Evolutionary conservation across 2,888 invertebrate species (phyloP).

Genomic region (Diarsia mendica): DNA sequence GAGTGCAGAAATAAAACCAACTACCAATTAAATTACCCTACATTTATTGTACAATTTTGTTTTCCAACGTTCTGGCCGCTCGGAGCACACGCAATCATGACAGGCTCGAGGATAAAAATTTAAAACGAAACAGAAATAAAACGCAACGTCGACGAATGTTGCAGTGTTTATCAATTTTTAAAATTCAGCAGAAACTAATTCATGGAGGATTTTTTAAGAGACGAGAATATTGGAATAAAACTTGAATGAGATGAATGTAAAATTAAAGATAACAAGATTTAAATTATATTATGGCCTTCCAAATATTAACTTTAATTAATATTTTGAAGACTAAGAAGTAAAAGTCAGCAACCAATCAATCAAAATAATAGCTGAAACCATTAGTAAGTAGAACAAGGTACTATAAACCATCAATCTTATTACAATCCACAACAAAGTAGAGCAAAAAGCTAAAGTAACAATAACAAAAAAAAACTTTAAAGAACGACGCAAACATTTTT

Average conservation of each 20-base stretch:
- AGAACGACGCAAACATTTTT: conserved; percentile 10
- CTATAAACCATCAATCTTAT: conserved; percentile 12
- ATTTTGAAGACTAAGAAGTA: background rate
- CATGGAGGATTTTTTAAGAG: background rate
- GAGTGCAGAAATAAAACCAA: conserved; percentile 55
- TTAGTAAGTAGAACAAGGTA: conserved; percentile 6
- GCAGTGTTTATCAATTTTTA: conserved; percentile 23
- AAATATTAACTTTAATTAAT: background rate
- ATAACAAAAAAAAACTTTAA: conserved; percentile 20
- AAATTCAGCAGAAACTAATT: conserved; percentile 13
- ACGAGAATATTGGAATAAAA: background rate
- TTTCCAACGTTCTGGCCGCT: conserved; percentile 18
- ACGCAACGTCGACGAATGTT: conserved; percentile 28
- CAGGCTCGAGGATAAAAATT: conserved; percentile 42
- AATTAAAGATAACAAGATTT: no score
- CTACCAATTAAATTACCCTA: conserved; percentile 48
- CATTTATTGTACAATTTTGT: conserved; percentile 57
- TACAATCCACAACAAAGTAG: background rate
- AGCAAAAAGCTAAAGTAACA: conserved; percentile 6
- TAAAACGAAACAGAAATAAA: conserved; percentile 47
- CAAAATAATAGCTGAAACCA: background rate
- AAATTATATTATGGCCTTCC: background rate
- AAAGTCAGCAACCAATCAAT: no score
- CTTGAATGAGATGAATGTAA: background rate
- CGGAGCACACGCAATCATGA: conserved; percentile 45